Evolutionary conservation across 2,888 invertebrate genomes (phyloP).

Genomic region (Caenorhabditis japonica): DNA sequence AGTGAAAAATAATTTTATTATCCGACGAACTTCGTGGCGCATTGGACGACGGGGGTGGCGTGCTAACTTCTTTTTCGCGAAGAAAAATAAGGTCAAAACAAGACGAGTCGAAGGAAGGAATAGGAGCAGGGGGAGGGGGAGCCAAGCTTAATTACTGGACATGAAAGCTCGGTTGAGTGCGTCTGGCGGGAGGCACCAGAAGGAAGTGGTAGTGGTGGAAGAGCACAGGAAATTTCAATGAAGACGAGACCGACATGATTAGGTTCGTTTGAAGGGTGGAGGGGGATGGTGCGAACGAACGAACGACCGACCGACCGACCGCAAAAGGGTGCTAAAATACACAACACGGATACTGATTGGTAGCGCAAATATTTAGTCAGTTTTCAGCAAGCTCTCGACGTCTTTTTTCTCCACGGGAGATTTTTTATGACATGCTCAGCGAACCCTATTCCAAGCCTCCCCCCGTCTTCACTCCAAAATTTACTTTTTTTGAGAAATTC

Average conservation of each 20-base stretch:
- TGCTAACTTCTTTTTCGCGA: slow-evolving; percentile 18
- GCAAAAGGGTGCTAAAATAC: slow-evolving; percentile 17
- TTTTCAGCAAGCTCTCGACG: slow-evolving; percentile 16
- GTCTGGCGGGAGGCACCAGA: slow-evolving; percentile 22
- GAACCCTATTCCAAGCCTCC: neutral
- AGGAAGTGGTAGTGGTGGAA: slow-evolving; percentile 27
- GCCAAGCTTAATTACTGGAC: slow-evolving; percentile 36
- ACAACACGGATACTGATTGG: slow-evolving; percentile 11
- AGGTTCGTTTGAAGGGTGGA: slow-evolving; percentile 35
- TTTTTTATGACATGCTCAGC: too few species aligned
- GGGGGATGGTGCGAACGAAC: slow-evolving; percentile 1
- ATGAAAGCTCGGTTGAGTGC: slow-evolving; percentile 36
- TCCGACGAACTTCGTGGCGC: too few species aligned
- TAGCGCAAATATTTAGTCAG: slow-evolving; percentile 27
- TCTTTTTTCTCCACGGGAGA: slow-evolving; percentile 14
- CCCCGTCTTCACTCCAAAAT: slow-evolving; percentile 22
- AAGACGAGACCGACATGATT: slow-evolving; percentile 32
- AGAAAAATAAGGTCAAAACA: slow-evolving; percentile 21
- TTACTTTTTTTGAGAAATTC: too few species aligned
- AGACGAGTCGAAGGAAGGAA: too few species aligned
- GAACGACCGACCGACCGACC: slow-evolving; percentile 3
- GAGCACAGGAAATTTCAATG: slow-evolving; percentile 44
- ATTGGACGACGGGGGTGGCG: too few species aligned
- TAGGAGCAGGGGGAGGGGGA: neutral
- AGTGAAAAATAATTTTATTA: too few species aligned